Evolutionary conservation across 1,140 invertebrate genomes (phyloP), one percentile per base, ranked within the genome.

Genomic region (Sipha flava): DNA sequence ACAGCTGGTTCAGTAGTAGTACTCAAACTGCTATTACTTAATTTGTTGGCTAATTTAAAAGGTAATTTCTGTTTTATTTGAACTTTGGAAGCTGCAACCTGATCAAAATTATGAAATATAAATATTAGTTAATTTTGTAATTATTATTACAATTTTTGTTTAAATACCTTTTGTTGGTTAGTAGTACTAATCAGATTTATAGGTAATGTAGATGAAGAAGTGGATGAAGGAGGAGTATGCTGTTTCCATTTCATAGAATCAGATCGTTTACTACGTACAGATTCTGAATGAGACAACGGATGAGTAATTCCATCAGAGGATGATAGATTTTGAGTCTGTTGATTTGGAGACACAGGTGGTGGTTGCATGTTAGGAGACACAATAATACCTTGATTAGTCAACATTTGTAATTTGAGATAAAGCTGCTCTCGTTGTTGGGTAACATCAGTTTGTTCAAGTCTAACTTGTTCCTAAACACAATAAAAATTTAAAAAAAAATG

Each of bases 391-490:
- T 93, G 91, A 77, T 88, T 90, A 45, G 91, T 90, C 1, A 95
- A 86, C 34, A 91, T 88, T 83, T 96, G 93, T 83, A 95, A 88
- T 84, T 94, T 90, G 40, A 93, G 86, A 85, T 95, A 96, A 16
- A 97, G 86, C 81, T 94, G 91, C 83, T 97, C 95, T 12, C 94
- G 85, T 85, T 97, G 94, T 82, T 95, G 92, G 18, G 89, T 90
- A 16, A 96, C 90, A 83, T 96, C 94, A 47, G 90, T 89, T 85
- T 95, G 91, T 82, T 95, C 92, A 14, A 89, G 88, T 16, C 89
- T 87, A 16, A 93, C 84, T 84, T 91, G 89, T 82, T 92, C 90
- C 84, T 92, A 85, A 68, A 16, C 21, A 23, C n/a, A 68, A 73
- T 62, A 40, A 16, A 12, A 45, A 75, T 12, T 12, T 43, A 43